Evolutionary conservation across 1,140 invertebrate genomes (phyloP).

Genomic region (Drosophila sp.): DNA sequence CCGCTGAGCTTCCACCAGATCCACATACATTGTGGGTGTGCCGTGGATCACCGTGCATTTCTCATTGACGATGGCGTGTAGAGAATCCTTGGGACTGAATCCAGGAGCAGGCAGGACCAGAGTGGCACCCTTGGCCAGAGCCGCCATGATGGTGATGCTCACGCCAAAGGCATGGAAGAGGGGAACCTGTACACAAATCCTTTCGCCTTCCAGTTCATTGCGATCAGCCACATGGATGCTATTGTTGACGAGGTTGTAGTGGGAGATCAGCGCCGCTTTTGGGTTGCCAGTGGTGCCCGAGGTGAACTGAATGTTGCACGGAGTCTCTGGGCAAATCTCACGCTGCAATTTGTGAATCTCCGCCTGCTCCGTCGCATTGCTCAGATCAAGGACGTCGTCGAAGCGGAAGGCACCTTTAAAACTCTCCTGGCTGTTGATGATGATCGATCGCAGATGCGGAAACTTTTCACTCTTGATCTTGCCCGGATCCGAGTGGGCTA

Average conservation of each 20-base stretch:
- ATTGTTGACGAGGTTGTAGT: slow-evolving; percentile 95
- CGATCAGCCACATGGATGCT: slow-evolving; percentile 88
- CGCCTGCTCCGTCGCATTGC: slow-evolving; percentile 64
- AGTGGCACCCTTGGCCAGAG: slow-evolving; percentile 88
- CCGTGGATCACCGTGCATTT: slow-evolving; percentile 93
- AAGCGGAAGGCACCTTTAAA: slow-evolving; percentile 87
- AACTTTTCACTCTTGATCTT: slow-evolving; percentile 80
- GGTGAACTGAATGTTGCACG: slow-evolving; percentile 94
- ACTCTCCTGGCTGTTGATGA: slow-evolving; percentile 85
- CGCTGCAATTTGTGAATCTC: slow-evolving; percentile 54
- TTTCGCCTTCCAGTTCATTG: slow-evolving; percentile 61
- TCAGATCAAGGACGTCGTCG: slow-evolving; percentile 86
- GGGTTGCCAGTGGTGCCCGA: slow-evolving; percentile 91
- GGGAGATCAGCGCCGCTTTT: slow-evolving; percentile 94
- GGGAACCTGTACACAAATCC: slow-evolving; percentile 92
- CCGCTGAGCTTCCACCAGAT: slow-evolving; percentile 88
- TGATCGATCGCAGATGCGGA: slow-evolving; percentile 86
- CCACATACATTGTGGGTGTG: slow-evolving; percentile 98
- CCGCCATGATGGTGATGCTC: slow-evolving; percentile 88
- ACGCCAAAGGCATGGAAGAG: slow-evolving; percentile 97
- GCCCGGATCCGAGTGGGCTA: slow-evolving; percentile 67
- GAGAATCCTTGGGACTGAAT: slow-evolving; percentile 89
- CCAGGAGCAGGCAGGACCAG: slow-evolving; percentile 89
- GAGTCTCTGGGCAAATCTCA: slow-evolving; percentile 87
- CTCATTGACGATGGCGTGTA: slow-evolving; percentile 89